Conservation (phyloP, 2,113 vertebrate genomes). For the Otis tarda region DNA sequence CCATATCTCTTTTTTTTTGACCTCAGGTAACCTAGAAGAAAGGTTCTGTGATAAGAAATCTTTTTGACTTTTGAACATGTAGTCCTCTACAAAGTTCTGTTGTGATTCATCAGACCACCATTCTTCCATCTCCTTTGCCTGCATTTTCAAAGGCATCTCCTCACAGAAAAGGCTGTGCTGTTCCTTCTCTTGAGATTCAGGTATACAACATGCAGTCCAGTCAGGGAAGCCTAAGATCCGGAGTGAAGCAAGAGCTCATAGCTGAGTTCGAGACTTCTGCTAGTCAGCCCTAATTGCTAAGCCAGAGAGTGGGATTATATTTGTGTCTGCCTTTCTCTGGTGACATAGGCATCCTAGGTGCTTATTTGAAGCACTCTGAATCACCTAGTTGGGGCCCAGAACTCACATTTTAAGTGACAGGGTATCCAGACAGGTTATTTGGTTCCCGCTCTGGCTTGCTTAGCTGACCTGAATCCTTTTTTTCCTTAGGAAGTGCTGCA, state of each 20-base stretch:
- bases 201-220: not conserved
- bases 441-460: not conserved
- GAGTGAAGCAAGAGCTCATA: not conserved
- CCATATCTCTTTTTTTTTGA: not conserved
- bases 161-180: not conserved
- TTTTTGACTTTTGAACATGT: not conserved
- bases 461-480: not conserved
- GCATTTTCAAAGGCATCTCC: not conserved
- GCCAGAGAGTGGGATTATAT: not conserved
- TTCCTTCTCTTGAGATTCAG: not conserved
- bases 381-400: not conserved
- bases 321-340: not conserved
- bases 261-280: not conserved
- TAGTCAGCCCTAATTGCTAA: not conserved
- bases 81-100: not conserved
- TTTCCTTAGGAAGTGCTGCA: not conserved
- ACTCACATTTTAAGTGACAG: not conserved
- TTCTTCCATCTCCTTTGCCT: not conserved
- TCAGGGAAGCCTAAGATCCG: not conserved
- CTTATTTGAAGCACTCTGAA: not conserved
- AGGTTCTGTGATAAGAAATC: not conserved
- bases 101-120: not conserved
- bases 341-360: not conserved
- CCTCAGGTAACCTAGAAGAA: not conserved
- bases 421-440: not conserved